phyloP scores from a whole-genome alignment of 1,140 invertebrate species.

The Sesamia nonagrioides region DNA sequence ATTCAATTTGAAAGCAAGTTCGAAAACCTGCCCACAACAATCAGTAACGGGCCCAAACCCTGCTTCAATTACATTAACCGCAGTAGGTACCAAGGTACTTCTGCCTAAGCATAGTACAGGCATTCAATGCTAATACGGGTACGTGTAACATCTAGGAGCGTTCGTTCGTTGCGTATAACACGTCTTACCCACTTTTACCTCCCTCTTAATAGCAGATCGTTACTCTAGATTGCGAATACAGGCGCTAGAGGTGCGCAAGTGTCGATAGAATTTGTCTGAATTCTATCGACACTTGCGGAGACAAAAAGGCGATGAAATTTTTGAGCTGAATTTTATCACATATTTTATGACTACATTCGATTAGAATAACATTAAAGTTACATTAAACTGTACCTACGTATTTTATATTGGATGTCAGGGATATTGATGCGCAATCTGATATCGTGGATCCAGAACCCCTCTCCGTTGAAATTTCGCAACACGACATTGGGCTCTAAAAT shows the following conservation, averaged over 20 bases:
- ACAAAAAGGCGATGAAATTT: too few relatives aligned
- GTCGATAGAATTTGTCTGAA: conserved; percentile 6
- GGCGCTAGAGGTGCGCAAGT: conserved; percentile 5
- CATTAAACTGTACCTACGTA: too few relatives aligned
- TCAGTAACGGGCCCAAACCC: too few relatives aligned
- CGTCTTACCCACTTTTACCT: conserved; percentile 48
- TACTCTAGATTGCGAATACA: conserved; percentile 50
- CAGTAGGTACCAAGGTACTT: neutral
- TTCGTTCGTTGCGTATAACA: conserved; percentile 35
- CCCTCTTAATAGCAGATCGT: conserved; percentile 51
- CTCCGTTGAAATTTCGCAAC: too few relatives aligned
- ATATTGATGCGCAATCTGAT: too few relatives aligned
- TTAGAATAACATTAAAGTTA: too few relatives aligned
- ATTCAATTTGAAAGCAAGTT: neutral
- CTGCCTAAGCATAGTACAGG: neutral
- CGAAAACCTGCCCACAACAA: neutral
- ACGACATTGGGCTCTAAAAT: too few relatives aligned
- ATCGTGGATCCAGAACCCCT: too few relatives aligned
- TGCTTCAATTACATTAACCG: neutral
- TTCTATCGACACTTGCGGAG: too few relatives aligned
- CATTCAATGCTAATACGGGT: conserved; percentile 25
- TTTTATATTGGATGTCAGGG: too few relatives aligned
- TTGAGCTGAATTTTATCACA: too few relatives aligned
- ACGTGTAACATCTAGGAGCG: conserved; percentile 11
- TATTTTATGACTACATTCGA: too few relatives aligned